A percentile compares a stretch with the other conserved stretches of the same genome.
Evolutionary conservation across 2,797 vertebrate species (phyloP).

Genomic region (Echiichthys vipera): DNA sequence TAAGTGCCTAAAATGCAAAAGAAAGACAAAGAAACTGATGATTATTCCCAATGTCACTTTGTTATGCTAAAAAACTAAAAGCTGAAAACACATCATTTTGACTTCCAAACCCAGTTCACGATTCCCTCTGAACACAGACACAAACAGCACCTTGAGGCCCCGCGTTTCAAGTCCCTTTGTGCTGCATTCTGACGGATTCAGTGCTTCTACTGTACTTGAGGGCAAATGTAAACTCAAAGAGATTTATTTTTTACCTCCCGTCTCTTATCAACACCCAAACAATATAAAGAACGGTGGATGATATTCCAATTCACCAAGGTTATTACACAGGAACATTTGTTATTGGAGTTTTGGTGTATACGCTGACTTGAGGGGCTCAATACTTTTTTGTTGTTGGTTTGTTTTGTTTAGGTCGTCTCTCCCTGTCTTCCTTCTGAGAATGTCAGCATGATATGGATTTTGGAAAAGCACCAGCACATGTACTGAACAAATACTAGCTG

Average conservation of each 20-base stretch:
- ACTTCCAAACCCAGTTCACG: slow-evolving; percentile 12
- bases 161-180: slow-evolving; percentile 12
- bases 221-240: slow-evolving; percentile 8
- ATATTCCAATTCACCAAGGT: neutral
- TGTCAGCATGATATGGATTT: neutral
- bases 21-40: neutral
- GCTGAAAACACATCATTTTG: neutral
- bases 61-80: slow-evolving; percentile 26
- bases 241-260: neutral
- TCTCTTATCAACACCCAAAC: slow-evolving; percentile 7
- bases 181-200: slow-evolving; percentile 24
- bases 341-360: neutral
- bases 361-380: neutral
- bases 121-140: slow-evolving; percentile 7
- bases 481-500: neutral
- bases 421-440: neutral
- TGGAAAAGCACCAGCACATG: neutral
- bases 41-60: neutral
- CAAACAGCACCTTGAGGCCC: slow-evolving; percentile 18
- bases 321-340: neutral
- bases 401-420: neutral
- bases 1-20: slow-evolving; percentile 14
- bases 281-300: neutral
- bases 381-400: neutral
- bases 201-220: slow-evolving; percentile 13